Evolutionary conservation across 2,113 vertebrate genomes (phyloP).

Genomic region (Amphiprion percula): DNA sequence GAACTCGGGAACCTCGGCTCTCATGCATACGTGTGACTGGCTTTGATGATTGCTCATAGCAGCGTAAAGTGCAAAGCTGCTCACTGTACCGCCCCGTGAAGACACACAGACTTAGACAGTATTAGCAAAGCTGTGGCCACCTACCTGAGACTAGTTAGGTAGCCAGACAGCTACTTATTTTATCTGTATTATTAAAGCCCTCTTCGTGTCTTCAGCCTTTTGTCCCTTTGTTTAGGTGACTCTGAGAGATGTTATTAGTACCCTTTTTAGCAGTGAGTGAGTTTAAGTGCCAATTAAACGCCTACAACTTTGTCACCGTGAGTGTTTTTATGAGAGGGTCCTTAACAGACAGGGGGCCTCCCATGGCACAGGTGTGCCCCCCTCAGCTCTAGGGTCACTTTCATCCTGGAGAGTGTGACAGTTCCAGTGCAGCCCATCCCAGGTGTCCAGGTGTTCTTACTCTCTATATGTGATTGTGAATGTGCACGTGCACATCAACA

Average conservation of each 20-base stretch:
- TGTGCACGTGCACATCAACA: conserved; percentile 50
- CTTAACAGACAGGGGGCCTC: conserved; percentile 55
- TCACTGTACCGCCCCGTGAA: conserved; percentile 68
- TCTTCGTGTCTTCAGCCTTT: conserved; percentile 36
- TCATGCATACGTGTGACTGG: conserved; percentile 75
- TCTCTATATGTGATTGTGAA: conserved; percentile 38
- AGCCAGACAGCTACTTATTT: conserved; percentile 31
- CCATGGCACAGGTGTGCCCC: conserved; percentile 75
- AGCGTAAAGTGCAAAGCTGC: conserved; percentile 83
- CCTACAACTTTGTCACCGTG: conserved; percentile 65
- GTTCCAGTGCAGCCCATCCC: conserved; percentile 53
- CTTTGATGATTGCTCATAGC: conserved; percentile 82
- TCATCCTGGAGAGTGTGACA: conserved; percentile 73
- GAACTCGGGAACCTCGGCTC: conserved; percentile 67
- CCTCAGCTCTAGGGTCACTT: conserved; percentile 68
- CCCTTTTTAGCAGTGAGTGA: conserved; percentile 49
- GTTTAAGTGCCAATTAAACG: conserved; percentile 74
- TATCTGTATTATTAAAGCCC: conserved; percentile 30
- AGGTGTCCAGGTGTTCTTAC: conserved; percentile 76
- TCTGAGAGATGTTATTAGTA: conserved; percentile 59
- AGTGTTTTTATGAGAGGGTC: conserved; percentile 66
- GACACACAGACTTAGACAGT: conserved; percentile 68
- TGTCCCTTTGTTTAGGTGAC: conserved; percentile 52
- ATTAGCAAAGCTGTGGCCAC: conserved; percentile 56
- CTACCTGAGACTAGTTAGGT: conserved; percentile 53